phyloP scores from a whole-genome alignment of 2,113 vertebrate genomes.

The Apus apus region DNA sequence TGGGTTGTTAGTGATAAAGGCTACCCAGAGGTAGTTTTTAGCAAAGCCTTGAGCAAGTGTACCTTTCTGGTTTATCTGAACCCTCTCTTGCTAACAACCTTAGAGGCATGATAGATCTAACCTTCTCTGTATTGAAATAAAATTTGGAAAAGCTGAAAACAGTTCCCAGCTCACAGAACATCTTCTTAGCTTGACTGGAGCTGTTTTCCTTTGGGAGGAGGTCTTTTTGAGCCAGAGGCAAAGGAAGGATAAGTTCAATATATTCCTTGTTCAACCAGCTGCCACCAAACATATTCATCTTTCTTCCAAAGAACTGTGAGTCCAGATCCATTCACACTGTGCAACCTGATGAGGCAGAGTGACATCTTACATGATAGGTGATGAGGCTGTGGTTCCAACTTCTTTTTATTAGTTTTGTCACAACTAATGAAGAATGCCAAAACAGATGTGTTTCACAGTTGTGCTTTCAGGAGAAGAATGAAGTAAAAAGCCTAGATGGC shows the following conservation, averaged over 20 bases:
- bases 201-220: conserved; percentile 30
- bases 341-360: conserved; percentile 39
- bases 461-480: background rate
- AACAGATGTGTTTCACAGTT: conserved; percentile 21
- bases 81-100: background rate
- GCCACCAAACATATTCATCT: conserved; percentile 26
- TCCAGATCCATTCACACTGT: conserved; percentile 2
- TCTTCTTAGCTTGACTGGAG: background rate
- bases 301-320: background rate
- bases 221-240: conserved; percentile 22
- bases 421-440: conserved; percentile 17
- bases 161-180: background rate
- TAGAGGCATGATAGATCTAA: background rate
- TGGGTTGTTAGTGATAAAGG: background rate
- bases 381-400: background rate
- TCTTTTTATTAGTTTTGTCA: background rate
- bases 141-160: background rate
- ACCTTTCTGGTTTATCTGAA: conserved; percentile 9
- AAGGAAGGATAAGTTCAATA: conserved; percentile 9
- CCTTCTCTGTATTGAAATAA: background rate
- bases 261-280: conserved; percentile 54
- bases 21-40: background rate
- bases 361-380: conserved; percentile 50
- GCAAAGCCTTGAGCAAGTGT: background rate
- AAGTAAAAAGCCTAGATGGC: background rate